Evolutionary conservation across 1,140 invertebrate genomes (phyloP).

Genomic region (Caenorhabditis latens): DNA sequence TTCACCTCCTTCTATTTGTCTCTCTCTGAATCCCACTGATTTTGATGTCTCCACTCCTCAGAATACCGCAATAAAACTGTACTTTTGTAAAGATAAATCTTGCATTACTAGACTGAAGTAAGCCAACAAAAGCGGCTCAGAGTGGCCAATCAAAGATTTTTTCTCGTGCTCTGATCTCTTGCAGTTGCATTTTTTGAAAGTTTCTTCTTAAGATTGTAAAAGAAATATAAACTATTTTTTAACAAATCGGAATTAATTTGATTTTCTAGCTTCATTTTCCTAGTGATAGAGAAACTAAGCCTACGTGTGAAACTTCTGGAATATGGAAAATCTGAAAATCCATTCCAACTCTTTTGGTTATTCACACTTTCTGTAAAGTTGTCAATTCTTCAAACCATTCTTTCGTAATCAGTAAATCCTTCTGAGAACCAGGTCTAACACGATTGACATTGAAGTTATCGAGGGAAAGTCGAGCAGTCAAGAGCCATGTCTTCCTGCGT

Average conservation of each 20-base stretch:
- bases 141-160: background rate
- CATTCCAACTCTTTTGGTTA: too few species aligned
- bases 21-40: background rate
- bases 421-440: slow-evolving; percentile 25
- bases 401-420: background rate
- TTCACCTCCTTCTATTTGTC: background rate
- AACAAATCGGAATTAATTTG: too few species aligned
- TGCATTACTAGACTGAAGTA: background rate
- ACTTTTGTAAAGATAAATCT: background rate
- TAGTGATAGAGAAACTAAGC: too few species aligned
- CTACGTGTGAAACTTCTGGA: too few species aligned
- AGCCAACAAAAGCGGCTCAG: background rate
- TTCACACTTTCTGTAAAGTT: too few species aligned
- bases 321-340: too few species aligned
- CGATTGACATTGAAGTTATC: slow-evolving; percentile 42
- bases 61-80: background rate
- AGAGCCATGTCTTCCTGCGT: slow-evolving; percentile 28
- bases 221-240: too few species aligned
- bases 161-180: background rate
- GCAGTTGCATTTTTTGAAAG: background rate
- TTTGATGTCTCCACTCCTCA: background rate
- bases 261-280: too few species aligned
- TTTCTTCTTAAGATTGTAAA: too few species aligned
- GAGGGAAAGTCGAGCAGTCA: slow-evolving; percentile 46
- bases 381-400: too few species aligned